A percentile compares a stretch with the other conserved stretches of the same genome.
Conservation (phyloP, 2,113 vertebrate genomes). For the Otocyon megalotis region DNA sequence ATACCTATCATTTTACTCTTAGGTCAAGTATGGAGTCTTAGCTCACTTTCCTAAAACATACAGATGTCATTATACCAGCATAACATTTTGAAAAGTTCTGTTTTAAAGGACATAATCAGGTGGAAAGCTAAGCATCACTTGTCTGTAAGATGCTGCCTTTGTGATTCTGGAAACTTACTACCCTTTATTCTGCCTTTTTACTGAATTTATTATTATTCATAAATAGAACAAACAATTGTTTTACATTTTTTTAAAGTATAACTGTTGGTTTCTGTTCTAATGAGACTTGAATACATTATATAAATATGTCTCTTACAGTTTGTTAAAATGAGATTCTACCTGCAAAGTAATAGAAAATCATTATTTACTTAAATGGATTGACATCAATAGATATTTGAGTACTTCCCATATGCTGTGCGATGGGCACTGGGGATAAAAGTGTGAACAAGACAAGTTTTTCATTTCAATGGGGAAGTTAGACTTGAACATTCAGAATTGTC, state of each 20-base stretch:
- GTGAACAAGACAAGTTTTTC: slow-evolving; percentile 32
- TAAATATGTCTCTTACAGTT: not conserved
- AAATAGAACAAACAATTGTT: slow-evolving; percentile 57
- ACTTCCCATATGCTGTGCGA: not conserved
- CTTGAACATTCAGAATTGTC: not conserved
- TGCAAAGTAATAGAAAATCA: not conserved
- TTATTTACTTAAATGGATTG: slow-evolving; percentile 1
- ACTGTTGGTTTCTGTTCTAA: slow-evolving; percentile 48
- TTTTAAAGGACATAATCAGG: slow-evolving; percentile 36
- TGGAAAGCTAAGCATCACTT: slow-evolving; percentile 24
- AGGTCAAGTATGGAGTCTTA: not conserved
- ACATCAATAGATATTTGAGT: not conserved
- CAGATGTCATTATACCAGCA: not conserved
- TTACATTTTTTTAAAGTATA: slow-evolving; percentile 22
- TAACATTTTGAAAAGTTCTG: slow-evolving; percentile 13
- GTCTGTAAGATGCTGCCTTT: not conserved
- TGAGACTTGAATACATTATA: slow-evolving; percentile 37
- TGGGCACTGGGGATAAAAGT: not conserved
- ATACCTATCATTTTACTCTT: slow-evolving; percentile 22
- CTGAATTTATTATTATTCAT: slow-evolving; percentile 31
- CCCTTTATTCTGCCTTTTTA: slow-evolving; percentile 20
- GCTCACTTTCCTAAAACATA: slow-evolving; percentile 49
- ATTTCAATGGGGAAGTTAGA: not conserved
- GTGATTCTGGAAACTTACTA: slow-evolving; percentile 12
- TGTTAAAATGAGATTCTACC: not conserved